Evolutionary conservation across 2,888 invertebrate genomes (phyloP).

Genomic region (Dicranocentrus wangi): DNA sequence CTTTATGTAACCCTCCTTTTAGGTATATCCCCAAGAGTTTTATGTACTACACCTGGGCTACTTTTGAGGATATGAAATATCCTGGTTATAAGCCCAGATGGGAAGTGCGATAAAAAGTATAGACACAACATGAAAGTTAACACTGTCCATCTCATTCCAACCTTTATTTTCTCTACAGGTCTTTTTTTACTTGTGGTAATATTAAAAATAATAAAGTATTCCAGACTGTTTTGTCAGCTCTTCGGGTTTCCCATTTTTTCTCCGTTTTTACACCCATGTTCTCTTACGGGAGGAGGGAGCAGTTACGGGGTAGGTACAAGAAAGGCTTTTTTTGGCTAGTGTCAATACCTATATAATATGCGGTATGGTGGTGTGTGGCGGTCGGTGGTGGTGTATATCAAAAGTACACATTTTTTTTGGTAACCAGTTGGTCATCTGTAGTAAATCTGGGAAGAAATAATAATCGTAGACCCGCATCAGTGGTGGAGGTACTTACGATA

Average conservation of each 20-base stretch:
- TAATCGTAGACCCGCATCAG: constrained; percentile 25
- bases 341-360: too few relatives aligned
- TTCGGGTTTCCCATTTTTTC: not conserved
- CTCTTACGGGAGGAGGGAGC: too few relatives aligned
- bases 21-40: too few relatives aligned
- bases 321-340: too few relatives aligned
- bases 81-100: constrained; percentile 1
- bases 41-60: constrained; percentile 21
- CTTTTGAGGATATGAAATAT: not conserved
- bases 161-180: constrained; percentile 15
- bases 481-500: constrained; percentile 10
- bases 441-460: constrained; percentile 56
- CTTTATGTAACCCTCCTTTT: too few relatives aligned
- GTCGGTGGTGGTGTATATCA: not conserved
- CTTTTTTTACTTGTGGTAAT: constrained; percentile 19
- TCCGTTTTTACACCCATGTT: not conserved
- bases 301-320: too few relatives aligned
- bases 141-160: not conserved
- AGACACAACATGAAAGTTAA: constrained; percentile 7
- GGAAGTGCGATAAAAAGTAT: constrained; percentile 32
- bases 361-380: too few relatives aligned
- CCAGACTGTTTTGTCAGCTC: not conserved
- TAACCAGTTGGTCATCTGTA: constrained; percentile 45
- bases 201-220: constrained; percentile 63
- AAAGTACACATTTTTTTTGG: too few relatives aligned